Percentiles rank a stretch among this genome's conserved stretches.
These are phyloP conservation scores for Meteorus sp. DNA, from an alignment of 1,140 invertebrate species.

Conservation along the genomic window DNA sequence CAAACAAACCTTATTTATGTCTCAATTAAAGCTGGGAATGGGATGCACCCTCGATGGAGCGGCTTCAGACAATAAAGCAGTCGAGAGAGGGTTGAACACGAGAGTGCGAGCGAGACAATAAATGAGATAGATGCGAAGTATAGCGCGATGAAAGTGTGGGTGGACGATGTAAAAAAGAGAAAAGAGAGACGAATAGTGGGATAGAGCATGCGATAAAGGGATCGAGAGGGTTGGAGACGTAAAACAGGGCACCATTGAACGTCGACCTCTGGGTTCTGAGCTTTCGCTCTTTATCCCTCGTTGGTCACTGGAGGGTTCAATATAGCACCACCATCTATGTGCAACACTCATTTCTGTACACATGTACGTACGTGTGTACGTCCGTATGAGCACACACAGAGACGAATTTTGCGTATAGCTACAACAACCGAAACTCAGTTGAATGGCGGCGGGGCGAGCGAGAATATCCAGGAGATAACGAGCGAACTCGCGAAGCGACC, in stretches of 20 bases:
- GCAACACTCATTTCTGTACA: slow-evolving; percentile 34
- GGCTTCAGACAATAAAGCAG: slow-evolving; percentile 59
- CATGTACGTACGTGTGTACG: no score
- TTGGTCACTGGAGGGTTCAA: slow-evolving; percentile 33
- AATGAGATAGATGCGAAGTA: slow-evolving; percentile 17
- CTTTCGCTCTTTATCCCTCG: slow-evolving; percentile 11
- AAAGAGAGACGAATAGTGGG: slow-evolving; percentile 23
- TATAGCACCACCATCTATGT: slow-evolving; percentile 37
- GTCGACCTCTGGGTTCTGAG: slow-evolving; percentile 55
- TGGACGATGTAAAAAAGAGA: slow-evolving; percentile 34
- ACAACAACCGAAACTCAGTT: slow-evolving; percentile 55
- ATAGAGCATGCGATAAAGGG: slow-evolving; percentile 32
- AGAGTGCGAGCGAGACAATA: slow-evolving; percentile 25
- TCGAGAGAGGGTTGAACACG: slow-evolving; percentile 40
- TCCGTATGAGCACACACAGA: no score
- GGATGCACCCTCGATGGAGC: slow-evolving; percentile 60
- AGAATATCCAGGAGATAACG: slow-evolving; percentile 59
- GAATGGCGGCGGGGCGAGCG: slow-evolving; percentile 24
- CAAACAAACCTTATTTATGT: slow-evolving; percentile 63
- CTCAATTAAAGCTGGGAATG: slow-evolving; percentile 61
- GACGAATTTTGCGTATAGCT: slow-evolving; percentile 47
- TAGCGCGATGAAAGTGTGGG: slow-evolving; percentile 20
- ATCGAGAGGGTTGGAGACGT: slow-evolving; percentile 44
- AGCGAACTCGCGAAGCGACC: slow-evolving; percentile 60
- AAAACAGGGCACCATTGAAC: slow-evolving; percentile 56